Percentiles rank a stretch among this genome's conserved stretches.
These are phyloP conservation scores for Pogonocherus hispidulus DNA, from an alignment of 2,888 invertebrate genomes.

Conservation along the genomic window DNA sequence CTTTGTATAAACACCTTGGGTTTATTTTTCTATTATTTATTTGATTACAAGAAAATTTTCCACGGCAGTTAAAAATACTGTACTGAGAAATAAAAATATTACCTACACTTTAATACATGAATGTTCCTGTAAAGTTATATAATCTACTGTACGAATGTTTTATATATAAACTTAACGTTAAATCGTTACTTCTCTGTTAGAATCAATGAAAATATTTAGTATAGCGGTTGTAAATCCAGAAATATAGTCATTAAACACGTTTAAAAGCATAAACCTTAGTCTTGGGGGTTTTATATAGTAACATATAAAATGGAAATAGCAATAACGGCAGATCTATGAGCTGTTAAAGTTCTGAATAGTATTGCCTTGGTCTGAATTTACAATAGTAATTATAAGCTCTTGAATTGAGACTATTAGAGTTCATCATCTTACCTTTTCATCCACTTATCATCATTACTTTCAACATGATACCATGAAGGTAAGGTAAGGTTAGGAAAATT, in stretches of 20 bases:
- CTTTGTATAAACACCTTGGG: background rate
- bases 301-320: no score
- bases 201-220: background rate
- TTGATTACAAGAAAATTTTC: background rate
- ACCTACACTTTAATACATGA: background rate
- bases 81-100: background rate
- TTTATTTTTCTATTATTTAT: background rate
- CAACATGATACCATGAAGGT: no score
- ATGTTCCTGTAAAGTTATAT: background rate
- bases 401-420: no score
- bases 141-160: background rate
- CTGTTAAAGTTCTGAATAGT: no score
- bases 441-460: no score
- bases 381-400: no score
- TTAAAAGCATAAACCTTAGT: background rate
- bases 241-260: background rate
- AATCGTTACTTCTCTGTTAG: background rate
- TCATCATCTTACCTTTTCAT: no score
- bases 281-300: no score
- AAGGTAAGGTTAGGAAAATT: no score
- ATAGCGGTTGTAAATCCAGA: slow-evolving; percentile 2
- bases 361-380: no score
- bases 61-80: background rate
- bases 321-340: no score
- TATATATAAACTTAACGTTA: background rate